Conservation (phyloP, 2,113 vertebrate genomes). For the Pipra filicauda region DNA sequence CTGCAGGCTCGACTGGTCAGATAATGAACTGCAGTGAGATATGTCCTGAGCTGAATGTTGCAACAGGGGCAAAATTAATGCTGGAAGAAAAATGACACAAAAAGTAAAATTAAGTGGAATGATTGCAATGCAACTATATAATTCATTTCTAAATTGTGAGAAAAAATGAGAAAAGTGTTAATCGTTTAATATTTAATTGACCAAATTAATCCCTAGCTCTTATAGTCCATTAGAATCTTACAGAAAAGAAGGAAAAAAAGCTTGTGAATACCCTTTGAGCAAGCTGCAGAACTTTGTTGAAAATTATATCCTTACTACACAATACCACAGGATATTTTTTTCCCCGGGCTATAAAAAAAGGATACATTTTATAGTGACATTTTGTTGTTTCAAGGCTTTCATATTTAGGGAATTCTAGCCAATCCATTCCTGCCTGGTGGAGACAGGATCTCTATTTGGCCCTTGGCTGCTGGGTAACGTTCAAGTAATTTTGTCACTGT, state of each 20-base stretch:
- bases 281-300: background rate
- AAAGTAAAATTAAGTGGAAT: slow-evolving; percentile 33
- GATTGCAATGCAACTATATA: background rate
- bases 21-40: slow-evolving; percentile 10
- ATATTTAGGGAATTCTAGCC: background rate
- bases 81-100: background rate
- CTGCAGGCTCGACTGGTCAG: background rate
- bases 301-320: background rate
- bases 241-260: background rate
- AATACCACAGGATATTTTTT: background rate
- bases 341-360: background rate
- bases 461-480: background rate
- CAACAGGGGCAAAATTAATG: background rate
- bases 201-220: background rate
- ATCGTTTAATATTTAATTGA: slow-evolving; percentile 10
- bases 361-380: background rate
- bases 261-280: background rate
- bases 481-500: background rate
- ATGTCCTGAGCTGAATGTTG: background rate
- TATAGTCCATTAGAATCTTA: background rate
- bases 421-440: background rate
- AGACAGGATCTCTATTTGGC: background rate
- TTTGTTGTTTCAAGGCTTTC: background rate
- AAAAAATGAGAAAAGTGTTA: slow-evolving; percentile 5
- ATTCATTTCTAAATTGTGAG: background rate